These are phyloP conservation scores for Xerus rutilus DNA, from an alignment of 2,797 vertebrate genomes.

Conservation along the genomic window DNA sequence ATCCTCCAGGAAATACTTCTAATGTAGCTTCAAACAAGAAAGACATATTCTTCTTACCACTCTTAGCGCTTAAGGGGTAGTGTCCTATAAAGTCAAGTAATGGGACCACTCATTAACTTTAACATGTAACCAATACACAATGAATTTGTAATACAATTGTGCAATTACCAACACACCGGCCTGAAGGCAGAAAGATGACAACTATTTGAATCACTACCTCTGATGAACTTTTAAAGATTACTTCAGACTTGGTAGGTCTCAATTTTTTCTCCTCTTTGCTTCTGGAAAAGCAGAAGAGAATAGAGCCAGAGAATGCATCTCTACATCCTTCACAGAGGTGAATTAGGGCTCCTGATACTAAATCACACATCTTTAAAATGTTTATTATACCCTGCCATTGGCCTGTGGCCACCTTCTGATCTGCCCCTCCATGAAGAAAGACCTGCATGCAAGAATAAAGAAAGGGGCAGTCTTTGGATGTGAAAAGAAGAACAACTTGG, in stretches of 20 bases:
- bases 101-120: constrained; percentile 74
- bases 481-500: not conserved
- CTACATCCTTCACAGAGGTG: not conserved
- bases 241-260: not conserved
- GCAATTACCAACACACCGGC: constrained; percentile 38
- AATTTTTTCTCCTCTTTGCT: not conserved
- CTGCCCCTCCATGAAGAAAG: not conserved
- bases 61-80: not conserved
- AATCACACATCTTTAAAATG: constrained; percentile 49
- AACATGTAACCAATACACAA: constrained; percentile 64
- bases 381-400: constrained; percentile 13
- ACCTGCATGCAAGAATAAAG: not conserved
- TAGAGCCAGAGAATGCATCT: not conserved
- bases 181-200: not conserved
- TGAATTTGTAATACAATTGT: constrained; percentile 17
- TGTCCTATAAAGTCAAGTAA: constrained; percentile 68
- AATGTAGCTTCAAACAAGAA: constrained; percentile 73
- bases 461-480: not conserved
- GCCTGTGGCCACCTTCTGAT: constrained; percentile 9
- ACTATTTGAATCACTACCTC: not conserved
- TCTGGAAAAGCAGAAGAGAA: not conserved
- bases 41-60: constrained; percentile 61
- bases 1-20: constrained; percentile 74
- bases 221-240: constrained; percentile 44
- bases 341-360: not conserved